These are phyloP conservation scores for Ctenopoma multispine DNA, from an alignment of 2,797 vertebrate species.

Conservation along the genomic window DNA sequence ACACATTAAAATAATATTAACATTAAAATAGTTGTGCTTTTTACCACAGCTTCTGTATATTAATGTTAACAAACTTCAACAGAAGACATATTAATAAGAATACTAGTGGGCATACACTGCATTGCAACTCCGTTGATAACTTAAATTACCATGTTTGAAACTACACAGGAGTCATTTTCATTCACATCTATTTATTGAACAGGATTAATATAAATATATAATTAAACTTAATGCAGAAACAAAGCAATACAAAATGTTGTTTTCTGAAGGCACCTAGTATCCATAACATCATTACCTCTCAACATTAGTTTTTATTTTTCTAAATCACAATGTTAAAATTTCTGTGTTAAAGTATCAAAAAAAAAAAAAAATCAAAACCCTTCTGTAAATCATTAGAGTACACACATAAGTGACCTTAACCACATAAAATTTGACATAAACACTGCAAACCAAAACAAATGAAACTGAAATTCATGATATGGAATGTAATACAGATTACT, in stretches of 20 bases:
- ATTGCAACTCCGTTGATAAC: constrained; percentile 25
- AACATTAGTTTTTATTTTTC: not conserved
- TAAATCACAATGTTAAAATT: not conserved
- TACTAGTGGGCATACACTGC: constrained; percentile 41
- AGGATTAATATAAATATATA: not conserved
- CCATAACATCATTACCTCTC: not conserved
- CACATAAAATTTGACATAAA: not conserved
- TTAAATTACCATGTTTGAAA: not conserved
- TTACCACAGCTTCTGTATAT: not conserved
- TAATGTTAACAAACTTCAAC: constrained; percentile 27
- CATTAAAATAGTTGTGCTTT: not conserved
- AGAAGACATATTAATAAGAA: constrained; percentile 5
- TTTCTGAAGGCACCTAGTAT: not conserved
- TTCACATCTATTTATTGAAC: constrained; percentile 31
- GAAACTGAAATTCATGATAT: not conserved
- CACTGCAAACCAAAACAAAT: not conserved
- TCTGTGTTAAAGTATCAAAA: not conserved
- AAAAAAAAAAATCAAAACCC: not conserved
- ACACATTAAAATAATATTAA: not conserved
- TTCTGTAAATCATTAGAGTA: not conserved
- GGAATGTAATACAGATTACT: constrained; percentile 1
- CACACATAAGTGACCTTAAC: not conserved
- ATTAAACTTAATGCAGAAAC: not conserved
- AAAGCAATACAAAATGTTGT: not conserved
- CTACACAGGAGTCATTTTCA: not conserved